Conservation (phyloP, 2,113 vertebrate species). For the Nibea coibor region DNA sequence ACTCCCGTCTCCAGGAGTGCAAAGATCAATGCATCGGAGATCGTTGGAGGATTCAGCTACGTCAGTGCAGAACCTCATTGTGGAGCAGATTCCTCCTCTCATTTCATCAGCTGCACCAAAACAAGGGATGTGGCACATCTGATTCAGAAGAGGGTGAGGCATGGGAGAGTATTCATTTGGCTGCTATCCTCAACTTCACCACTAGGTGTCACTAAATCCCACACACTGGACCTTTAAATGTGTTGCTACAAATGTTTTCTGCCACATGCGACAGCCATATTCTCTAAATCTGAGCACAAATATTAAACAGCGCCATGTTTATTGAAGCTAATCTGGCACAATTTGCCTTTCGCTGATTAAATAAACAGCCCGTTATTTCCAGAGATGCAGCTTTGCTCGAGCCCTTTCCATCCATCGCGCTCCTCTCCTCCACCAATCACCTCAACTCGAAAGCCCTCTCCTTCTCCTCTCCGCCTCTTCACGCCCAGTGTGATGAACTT, state of each 20-base stretch:
- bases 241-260: too few relatives aligned
- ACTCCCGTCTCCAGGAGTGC: neutral
- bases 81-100: neutral
- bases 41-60: neutral
- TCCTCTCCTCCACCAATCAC: slow-evolving; percentile 9
- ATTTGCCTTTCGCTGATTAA: neutral
- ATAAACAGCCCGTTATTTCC: neutral
- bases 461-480: neutral
- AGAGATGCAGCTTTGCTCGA: neutral
- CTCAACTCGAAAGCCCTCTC: slow-evolving; percentile 1
- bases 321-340: too few relatives aligned
- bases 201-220: too few relatives aligned
- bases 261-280: too few relatives aligned
- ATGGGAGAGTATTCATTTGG: too few relatives aligned
- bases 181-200: too few relatives aligned
- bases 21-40: neutral
- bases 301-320: neutral
- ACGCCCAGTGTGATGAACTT: slow-evolving; percentile 19
- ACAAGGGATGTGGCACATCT: too few relatives aligned
- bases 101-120: neutral
- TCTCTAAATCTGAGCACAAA: neutral
- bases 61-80: neutral
- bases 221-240: too few relatives aligned
- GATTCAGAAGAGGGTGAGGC: neutral
- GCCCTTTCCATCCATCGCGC: too few relatives aligned